Evolutionary conservation across 2,888 invertebrate genomes (phyloP).

Genomic region (Drosophila recens): DNA sequence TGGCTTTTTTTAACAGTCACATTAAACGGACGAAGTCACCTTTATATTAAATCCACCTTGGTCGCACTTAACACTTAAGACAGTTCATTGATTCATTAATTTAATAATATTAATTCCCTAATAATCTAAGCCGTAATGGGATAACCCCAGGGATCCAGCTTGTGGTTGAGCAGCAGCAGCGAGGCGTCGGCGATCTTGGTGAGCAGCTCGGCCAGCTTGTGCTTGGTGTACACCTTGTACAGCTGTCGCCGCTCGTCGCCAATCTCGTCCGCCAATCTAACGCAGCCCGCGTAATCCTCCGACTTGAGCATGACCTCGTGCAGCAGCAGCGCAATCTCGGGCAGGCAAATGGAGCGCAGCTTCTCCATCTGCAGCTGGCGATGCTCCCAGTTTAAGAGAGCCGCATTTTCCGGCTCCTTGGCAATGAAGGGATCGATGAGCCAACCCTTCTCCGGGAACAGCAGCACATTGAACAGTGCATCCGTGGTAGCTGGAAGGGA

Average conservation of each 20-base stretch:
- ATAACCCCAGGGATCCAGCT: constrained; percentile 94
- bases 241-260: constrained; percentile 92
- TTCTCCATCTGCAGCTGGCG: constrained; percentile 88
- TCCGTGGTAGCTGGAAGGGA: constrained; percentile 89
- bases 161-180: constrained; percentile 90
- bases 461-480: constrained; percentile 92
- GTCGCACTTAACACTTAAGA: constrained; percentile 26
- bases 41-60: too few relatives aligned
- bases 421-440: constrained; percentile 89
- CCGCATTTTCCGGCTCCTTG: constrained; percentile 86
- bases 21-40: too few relatives aligned
- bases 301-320: constrained; percentile 92
- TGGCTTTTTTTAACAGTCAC: too few relatives aligned
- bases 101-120: constrained; percentile 4
- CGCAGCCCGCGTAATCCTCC: constrained; percentile 91
- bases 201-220: constrained; percentile 91
- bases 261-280: constrained; percentile 92
- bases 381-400: constrained; percentile 87
- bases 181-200: constrained; percentile 92
- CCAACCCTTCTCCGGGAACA: constrained; percentile 97
- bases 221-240: constrained; percentile 92
- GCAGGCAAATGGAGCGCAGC: constrained; percentile 92
- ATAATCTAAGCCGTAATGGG: constrained; percentile 80
- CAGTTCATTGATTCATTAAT: background rate
- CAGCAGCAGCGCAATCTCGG: constrained; percentile 92